Percentiles rank a stretch among this genome's conserved stretches.
These are phyloP conservation scores for Physella acuta DNA, from an alignment of 1,140 invertebrate species.

Conservation along the genomic window DNA sequence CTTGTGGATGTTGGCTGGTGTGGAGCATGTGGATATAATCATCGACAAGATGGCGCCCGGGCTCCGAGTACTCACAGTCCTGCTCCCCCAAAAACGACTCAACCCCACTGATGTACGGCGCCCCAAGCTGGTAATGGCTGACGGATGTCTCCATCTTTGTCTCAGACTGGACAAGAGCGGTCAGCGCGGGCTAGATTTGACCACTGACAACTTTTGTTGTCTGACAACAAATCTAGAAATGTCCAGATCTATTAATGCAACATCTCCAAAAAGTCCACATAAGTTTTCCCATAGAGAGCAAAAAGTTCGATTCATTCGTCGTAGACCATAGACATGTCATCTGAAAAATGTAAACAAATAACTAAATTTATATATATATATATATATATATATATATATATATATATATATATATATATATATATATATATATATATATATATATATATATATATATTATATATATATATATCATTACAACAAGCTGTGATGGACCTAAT, in stretches of 20 bases:
- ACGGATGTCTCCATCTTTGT: no score
- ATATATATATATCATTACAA: no score
- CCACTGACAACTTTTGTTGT: not conserved
- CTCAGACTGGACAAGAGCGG: not conserved
- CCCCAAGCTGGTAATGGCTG: no score
- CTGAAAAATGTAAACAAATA: not conserved
- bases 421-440: not conserved
- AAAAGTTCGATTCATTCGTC: not conserved
- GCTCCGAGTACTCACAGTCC: no score
- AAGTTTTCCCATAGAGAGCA: not conserved
- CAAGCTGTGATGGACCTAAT: no score
- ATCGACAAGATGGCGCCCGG: no score
- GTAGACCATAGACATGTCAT: not conserved
- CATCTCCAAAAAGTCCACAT: not conserved
- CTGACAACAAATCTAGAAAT: not conserved
- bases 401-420: constrained; percentile 23
- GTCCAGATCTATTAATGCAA: not conserved
- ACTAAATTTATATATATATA: constrained; percentile 19
- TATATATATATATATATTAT: not conserved
- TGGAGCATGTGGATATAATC: no score
- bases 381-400: constrained; percentile 23
- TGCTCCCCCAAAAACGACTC: no score
- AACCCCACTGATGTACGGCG: no score
- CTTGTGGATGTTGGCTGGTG: not conserved
- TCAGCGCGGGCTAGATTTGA: not conserved